Base-by-base conservation (phyloP, 2,797 vertebrate species). In the Enteromius mattozi region DNA sequence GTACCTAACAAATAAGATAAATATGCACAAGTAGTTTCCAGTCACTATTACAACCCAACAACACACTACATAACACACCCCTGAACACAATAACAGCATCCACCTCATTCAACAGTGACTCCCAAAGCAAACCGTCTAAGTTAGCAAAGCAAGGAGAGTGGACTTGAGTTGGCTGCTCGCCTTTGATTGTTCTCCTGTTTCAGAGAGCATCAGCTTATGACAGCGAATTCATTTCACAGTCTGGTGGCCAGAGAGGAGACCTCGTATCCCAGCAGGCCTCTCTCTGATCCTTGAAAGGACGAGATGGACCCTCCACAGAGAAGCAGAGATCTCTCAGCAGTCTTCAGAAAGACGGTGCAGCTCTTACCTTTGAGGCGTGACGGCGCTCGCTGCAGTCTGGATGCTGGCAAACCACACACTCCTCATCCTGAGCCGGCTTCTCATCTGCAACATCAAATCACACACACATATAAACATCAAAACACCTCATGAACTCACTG, bases 321-420 rank as follows among this genome's bases (percentile, higher is more conserved):
- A 56, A 69, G 24, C 2, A 0, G 49, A 66, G 70, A 6, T 27
- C 68, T 59, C 27, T 4, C 54, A 14, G 69, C 8, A 24, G 19
- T 72, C 40, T 81, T 81, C 30, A 47, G 61, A 51, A 66, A 35
- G 54, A 9, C 49, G 6, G 49, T 51, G 49, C 17, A 16, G 49
- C 17, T 88, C 92, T 92, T 96, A 99, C 98, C 97, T 98, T 97
- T 27, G 94, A 90, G 0, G 96, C 96, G 14, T 95, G 94, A 66
- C 95, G 92, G 78, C 93, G 95, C 77, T 97, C 94, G 0, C 92
- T 71, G 89, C 97, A 97, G 92, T 95, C 92, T 0, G 96, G 96
- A 81, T 96, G 95, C 94, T 98, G 97, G 92, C 97, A 98, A 78
- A 75, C 88, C 79, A 96, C 95, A 84, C 89, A 94, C 49, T 95